Base-by-base conservation (phyloP, 1,140 invertebrate genomes). In the Cyclina sinensis region DNA sequence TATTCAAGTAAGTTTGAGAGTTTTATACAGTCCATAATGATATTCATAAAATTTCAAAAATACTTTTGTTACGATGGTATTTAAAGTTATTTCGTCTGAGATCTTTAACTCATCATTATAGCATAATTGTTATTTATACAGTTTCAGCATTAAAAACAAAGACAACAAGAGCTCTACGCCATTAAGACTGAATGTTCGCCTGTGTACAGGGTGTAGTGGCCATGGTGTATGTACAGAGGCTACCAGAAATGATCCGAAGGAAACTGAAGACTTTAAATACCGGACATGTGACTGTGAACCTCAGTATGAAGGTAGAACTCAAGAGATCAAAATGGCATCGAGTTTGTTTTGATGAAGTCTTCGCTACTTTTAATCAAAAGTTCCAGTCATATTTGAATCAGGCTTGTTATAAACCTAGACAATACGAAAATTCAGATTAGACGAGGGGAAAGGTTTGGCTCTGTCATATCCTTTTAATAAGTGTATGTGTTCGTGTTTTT, bases 301-400 rank as follows among this genome's bases (percentile, higher is more conserved):
- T 21, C 46, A 57, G 27, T 84, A 84, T 35, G 65, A 84, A 35
- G 81, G 81, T 84, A 81, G 7, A n/a, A n/a, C n/a, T n/a, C n/a
- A n/a, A n/a, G n/a, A n/a, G n/a, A n/a, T n/a, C n/a, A n/a, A n/a
- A n/a, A n/a, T n/a, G n/a, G n/a, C n/a, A n/a, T n/a, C n/a, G n/a
- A n/a, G n/a, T n/a, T n/a, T n/a, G n/a, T n/a, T n/a, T n/a, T n/a
- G n/a, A n/a, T n/a, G n/a, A n/a, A n/a, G n/a, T n/a, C n/a, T n/a
- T n/a, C n/a, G n/a, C n/a, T n/a, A n/a, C n/a, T n/a, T n/a, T n/a
- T n/a, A n/a, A n/a, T n/a, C n/a, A n/a, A n/a, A n/a, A n/a, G n/a
- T n/a, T n/a, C n/a, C n/a, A n/a, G n/a, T n/a, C n/a, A n/a, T n/a
- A n/a, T n/a, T n/a, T n/a, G n/a, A n/a, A n/a, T n/a, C n/a, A n/a